Evolutionary conservation across 2,113 vertebrate genomes (phyloP).

Genomic region (Hippocampus comes): DNA sequence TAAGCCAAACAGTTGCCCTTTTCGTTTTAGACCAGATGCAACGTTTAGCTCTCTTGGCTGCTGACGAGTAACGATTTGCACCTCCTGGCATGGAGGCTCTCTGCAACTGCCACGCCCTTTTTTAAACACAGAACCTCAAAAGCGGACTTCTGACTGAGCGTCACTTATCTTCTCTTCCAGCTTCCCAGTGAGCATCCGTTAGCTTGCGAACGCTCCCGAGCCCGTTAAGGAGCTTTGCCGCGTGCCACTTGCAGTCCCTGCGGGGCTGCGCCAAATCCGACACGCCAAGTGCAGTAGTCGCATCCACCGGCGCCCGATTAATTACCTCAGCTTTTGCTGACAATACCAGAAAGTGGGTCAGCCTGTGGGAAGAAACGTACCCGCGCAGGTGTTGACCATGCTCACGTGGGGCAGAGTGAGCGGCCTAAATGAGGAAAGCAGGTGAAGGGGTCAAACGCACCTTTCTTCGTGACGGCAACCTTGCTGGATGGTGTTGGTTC

Average conservation of each 20-base stretch:
- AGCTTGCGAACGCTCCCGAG: too few species aligned
- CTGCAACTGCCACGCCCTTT: too few species aligned
- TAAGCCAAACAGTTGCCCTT: too few species aligned
- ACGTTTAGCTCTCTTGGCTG: too few species aligned
- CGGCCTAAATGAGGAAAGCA: neutral
- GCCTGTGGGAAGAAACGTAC: conserved; percentile 1
- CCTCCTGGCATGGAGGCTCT: too few species aligned
- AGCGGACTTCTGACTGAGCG: too few species aligned
- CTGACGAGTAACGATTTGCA: too few species aligned
- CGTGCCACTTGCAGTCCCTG: conserved; percentile 56
- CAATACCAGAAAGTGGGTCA: conserved; percentile 42
- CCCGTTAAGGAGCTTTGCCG: conserved; percentile 32
- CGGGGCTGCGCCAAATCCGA: conserved; percentile 62
- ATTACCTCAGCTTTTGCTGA: conserved; percentile 56
- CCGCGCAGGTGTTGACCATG: conserved; percentile 40
- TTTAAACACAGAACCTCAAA: too few species aligned
- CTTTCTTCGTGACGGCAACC: neutral
- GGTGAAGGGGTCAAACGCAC: too few species aligned
- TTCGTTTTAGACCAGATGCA: too few species aligned
- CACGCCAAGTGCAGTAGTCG: conserved; percentile 48
- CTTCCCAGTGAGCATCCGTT: neutral
- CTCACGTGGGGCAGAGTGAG: conserved; percentile 7
- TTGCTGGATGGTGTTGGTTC: conserved; percentile 1
- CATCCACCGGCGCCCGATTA: conserved; percentile 48
- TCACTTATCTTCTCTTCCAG: neutral